Conservation (phyloP, 2,888 invertebrate genomes). For the Exephanes ischioxanthus region DNA sequence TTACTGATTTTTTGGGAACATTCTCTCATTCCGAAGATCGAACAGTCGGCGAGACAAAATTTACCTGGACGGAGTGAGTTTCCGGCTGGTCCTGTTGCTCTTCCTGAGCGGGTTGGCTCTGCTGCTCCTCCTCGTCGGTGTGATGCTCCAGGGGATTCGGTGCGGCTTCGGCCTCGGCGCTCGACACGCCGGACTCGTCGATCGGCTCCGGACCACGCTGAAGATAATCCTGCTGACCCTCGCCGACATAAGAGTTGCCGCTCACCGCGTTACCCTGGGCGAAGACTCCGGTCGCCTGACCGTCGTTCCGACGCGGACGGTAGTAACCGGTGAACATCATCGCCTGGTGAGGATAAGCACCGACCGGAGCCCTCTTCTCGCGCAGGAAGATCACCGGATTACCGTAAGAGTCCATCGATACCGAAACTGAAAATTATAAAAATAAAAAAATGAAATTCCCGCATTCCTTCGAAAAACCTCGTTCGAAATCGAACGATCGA, state of each 20-base stretch:
- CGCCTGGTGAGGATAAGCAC: constrained; percentile 77
- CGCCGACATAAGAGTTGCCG: constrained; percentile 78
- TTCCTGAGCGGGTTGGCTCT: constrained; percentile 50
- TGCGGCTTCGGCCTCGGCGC: constrained; percentile 79
- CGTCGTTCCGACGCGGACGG: constrained; percentile 76
- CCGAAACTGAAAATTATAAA: constrained; percentile 70
- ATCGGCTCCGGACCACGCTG: constrained; percentile 76
- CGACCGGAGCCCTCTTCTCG: constrained; percentile 74
- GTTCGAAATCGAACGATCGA: neutral
- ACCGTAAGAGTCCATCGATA: constrained; percentile 74
- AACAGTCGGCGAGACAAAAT: neutral
- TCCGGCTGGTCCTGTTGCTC: constrained; percentile 57
- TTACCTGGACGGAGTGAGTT: constrained; percentile 45
- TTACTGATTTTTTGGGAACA: neutral
- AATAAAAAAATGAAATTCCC: neutral
- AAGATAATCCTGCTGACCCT: constrained; percentile 73
- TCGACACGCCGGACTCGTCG: constrained; percentile 78
- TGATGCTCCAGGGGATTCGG: constrained; percentile 72
- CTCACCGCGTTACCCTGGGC: constrained; percentile 82
- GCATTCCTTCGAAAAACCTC: neutral
- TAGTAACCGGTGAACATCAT: constrained; percentile 83
- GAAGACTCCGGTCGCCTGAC: constrained; percentile 79
- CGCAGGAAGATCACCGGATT: constrained; percentile 75
- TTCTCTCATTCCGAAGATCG: neutral
- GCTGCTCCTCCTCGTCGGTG: constrained; percentile 61